Evolutionary conservation across 2,113 vertebrate genomes (phyloP).

Genomic region (Barnardius zonarius): DNA sequence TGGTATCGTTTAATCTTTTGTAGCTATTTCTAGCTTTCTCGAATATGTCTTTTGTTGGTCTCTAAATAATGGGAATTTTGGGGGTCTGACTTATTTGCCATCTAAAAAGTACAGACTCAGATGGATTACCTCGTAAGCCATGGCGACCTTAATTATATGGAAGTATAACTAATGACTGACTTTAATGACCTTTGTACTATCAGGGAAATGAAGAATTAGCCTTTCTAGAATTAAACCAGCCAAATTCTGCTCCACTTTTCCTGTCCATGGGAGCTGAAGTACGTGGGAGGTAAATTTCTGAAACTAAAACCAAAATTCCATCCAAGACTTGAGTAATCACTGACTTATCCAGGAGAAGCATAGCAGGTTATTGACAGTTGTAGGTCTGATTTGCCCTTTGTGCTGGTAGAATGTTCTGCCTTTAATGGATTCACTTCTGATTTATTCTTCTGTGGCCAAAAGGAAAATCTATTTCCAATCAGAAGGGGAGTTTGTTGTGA

Average conservation of each 20-base stretch:
- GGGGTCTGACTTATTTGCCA: not conserved
- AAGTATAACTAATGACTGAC: not conserved
- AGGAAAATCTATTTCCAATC: not conserved
- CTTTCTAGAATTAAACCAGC: not conserved
- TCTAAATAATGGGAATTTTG: not conserved
- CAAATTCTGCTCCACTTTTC: not conserved
- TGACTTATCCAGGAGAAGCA: not conserved
- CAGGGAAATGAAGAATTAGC: not conserved
- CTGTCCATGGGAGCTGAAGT: not conserved
- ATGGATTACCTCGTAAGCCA: not conserved
- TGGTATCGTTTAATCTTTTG: not conserved
- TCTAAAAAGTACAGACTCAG: not conserved
- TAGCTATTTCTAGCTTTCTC: not conserved
- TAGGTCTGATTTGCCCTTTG: not conserved
- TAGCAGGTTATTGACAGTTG: not conserved
- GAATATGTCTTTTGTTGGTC: not conserved
- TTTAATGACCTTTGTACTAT: not conserved
- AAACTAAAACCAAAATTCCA: not conserved
- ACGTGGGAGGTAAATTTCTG: not conserved
- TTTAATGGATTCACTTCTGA: not conserved
- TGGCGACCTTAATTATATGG: not conserved
- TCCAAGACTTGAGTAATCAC: not conserved
- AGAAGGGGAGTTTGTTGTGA: not conserved
- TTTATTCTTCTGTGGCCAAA: not conserved
- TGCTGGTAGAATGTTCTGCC: not conserved